Conservation (phyloP, 2,797 vertebrate genomes). For the Knipowitschia caucasica region DNA sequence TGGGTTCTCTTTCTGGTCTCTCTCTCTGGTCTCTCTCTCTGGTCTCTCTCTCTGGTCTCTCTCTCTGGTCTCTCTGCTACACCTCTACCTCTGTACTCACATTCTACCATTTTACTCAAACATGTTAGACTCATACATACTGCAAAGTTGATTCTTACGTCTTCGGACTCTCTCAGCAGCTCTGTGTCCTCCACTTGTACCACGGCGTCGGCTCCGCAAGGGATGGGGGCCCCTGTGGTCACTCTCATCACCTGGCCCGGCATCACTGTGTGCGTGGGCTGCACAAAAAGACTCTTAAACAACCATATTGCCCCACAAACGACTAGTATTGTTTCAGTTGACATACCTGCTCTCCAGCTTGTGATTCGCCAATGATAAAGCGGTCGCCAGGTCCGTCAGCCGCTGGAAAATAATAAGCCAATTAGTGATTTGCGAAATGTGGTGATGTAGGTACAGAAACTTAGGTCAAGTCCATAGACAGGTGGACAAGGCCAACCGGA, state of each 20-base stretch:
- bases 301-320: not conserved
- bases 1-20: too few species aligned
- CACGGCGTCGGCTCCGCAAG: slow-evolving; percentile 96
- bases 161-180: slow-evolving; percentile 96
- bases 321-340: not conserved
- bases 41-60: too few species aligned
- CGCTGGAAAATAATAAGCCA: slow-evolving; percentile 73
- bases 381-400: slow-evolving; percentile 97
- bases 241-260: slow-evolving; percentile 99
- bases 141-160: too few species aligned
- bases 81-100: too few species aligned
- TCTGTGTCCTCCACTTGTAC: slow-evolving; percentile 99
- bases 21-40: too few species aligned
- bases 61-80: too few species aligned
- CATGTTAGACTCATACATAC: too few species aligned
- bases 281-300: slow-evolving; percentile 14
- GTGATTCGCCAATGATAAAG: slow-evolving; percentile 98
- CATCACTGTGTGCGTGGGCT: slow-evolving; percentile 99
- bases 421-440: not conserved
- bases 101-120: too few species aligned
- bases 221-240: slow-evolving; percentile 97
- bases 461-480: too few species aligned
- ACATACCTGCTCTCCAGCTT: slow-evolving; percentile 94
- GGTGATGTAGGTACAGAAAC: not conserved
- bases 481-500: too few species aligned